A percentile compares a stretch with the other conserved stretches of the same genome.
Conservation (phyloP, 2,797 vertebrate genomes). For the Enteromius fasciolatus region DNA sequence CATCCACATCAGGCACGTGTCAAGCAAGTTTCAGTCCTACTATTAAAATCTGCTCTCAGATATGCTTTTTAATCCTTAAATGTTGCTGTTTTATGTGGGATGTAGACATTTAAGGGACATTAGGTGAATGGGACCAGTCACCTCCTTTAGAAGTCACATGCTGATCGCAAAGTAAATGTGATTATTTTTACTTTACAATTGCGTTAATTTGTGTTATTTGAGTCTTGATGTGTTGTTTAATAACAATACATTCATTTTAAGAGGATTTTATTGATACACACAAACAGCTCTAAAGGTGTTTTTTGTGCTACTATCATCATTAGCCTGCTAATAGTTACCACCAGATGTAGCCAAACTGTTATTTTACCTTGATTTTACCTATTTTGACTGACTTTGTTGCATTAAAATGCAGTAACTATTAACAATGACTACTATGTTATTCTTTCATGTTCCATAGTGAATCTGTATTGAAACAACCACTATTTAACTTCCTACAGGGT, state of each 20-base stretch:
- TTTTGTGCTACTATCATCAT: not conserved
- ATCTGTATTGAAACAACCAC: not conserved
- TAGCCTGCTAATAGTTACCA: conserved; percentile 7
- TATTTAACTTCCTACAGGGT: not conserved
- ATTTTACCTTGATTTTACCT: conserved; percentile 7
- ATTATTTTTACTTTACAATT: not conserved
- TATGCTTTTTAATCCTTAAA: not conserved
- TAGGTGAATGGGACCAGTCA: not conserved
- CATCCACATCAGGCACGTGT: not conserved
- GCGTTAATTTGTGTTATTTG: not conserved
- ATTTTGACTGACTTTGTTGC: conserved; percentile 1
- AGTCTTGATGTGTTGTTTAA: not conserved
- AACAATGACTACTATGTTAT: not conserved
- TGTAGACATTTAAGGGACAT: not conserved
- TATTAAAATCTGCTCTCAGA: not conserved
- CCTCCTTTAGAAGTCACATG: not conserved
- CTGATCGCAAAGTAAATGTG: not conserved
- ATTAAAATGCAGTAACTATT: not conserved
- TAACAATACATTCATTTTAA: not conserved
- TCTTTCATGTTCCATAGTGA: not conserved
- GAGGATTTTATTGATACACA: not conserved
- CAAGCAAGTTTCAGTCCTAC: not conserved
- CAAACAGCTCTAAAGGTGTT: not conserved
- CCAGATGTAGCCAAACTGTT: conserved; percentile 47
- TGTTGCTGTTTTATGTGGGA: not conserved